These are phyloP conservation scores for Campoletis sonorensis DNA, from an alignment of 1,140 invertebrate genomes.

Conservation along the genomic window DNA sequence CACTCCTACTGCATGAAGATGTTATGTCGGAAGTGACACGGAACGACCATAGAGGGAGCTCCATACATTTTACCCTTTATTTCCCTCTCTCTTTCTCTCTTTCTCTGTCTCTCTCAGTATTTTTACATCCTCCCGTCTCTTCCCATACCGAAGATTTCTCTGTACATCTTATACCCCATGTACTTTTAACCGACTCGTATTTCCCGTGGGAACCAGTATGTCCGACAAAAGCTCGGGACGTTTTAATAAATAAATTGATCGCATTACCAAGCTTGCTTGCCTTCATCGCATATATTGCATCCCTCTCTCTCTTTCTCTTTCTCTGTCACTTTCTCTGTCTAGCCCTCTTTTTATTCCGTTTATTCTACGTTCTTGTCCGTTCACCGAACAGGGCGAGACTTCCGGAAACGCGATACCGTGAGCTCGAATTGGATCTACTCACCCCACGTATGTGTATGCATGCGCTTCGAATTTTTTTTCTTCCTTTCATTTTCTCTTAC, in stretches of 20 bases:
- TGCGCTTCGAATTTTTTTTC: constrained; percentile 24
- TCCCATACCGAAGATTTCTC: constrained; percentile 1
- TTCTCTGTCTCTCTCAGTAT: neutral
- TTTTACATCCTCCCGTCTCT: neutral
- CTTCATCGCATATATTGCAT: neutral
- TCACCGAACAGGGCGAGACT: constrained; percentile 39
- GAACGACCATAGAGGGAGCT: neutral
- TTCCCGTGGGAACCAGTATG: constrained; percentile 62
- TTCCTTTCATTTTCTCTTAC: too few relatives aligned
- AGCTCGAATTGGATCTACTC: constrained; percentile 57
- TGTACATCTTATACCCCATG: neutral
- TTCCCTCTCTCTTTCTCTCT: neutral
- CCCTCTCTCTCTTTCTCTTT: neutral
- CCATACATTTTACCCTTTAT: neutral
- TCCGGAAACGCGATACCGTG: constrained; percentile 62
- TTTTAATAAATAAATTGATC: constrained; percentile 57
- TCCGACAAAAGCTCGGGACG: constrained; percentile 47
- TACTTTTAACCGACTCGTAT: constrained; percentile 57
- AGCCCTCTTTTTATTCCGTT: constrained; percentile 50
- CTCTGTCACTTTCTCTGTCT: too few relatives aligned
- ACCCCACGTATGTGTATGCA: constrained; percentile 35
- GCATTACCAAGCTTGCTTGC: constrained; percentile 40
- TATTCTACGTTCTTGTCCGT: constrained; percentile 48
- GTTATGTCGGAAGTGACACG: neutral
- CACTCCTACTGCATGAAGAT: neutral